A percentile compares a stretch with the other conserved stretches of the same genome.
These are phyloP conservation scores for Eulithis prunata DNA, from an alignment of 2,888 invertebrate genomes.

Conservation along the genomic window DNA sequence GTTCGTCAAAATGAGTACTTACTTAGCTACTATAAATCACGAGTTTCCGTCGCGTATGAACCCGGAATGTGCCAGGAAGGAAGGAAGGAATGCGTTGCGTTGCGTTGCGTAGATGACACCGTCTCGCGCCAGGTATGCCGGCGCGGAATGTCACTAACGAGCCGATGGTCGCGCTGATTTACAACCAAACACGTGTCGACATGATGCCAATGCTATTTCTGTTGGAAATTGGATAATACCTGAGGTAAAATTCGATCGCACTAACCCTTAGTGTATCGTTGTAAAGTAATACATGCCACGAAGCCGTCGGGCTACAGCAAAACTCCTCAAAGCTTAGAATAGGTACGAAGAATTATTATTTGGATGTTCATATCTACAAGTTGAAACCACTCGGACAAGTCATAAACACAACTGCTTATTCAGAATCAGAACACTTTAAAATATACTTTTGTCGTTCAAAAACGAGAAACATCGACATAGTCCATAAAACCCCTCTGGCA, in stretches of 20 bases:
- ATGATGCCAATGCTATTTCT: conserved; percentile 11
- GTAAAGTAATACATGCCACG: not conserved
- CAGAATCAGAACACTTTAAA: not conserved
- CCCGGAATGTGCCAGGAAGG: not conserved
- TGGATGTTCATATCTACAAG: not conserved
- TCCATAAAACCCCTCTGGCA: conserved; percentile 11
- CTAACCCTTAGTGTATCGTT: not conserved
- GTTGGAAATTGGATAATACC: conserved; percentile 5
- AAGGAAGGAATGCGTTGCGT: conserved; percentile 19
- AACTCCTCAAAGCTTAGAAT: not conserved
- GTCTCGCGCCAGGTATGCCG: conserved; percentile 8
- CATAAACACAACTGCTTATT: not conserved
- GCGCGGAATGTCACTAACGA: conserved; percentile 32
- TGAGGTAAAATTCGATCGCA: not conserved
- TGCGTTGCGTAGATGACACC: conserved; percentile 25
- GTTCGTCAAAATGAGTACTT: not conserved
- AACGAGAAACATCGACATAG: conserved; percentile 7
- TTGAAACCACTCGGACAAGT: not conserved
- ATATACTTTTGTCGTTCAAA: conserved; percentile 3
- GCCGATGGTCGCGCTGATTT: conserved; percentile 28
- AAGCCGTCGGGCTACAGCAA: not conserved
- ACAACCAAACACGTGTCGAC: conserved; percentile 35
- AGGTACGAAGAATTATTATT: not conserved
- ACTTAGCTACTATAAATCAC: not conserved
- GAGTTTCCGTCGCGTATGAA: conserved; percentile 3